These are phyloP conservation scores for Drosophila macrothrix DNA, from an alignment of 2,888 invertebrate genomes.

Conservation along the genomic window DNA sequence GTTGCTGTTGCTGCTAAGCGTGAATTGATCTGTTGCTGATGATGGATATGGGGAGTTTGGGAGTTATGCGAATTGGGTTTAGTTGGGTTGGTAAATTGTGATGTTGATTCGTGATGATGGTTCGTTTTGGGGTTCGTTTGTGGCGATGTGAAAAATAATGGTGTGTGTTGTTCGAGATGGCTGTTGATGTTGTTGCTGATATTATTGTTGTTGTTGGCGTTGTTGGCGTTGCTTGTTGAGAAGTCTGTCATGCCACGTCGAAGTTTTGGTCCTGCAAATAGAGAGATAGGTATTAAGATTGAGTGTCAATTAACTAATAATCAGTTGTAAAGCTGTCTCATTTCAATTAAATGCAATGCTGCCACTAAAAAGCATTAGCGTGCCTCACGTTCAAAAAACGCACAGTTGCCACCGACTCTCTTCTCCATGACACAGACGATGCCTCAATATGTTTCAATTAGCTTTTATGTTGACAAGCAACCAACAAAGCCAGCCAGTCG, in stretches of 20 bases:
- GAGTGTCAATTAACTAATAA: conserved; percentile 13
- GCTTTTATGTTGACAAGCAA: conserved; percentile 61
- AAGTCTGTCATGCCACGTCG: conserved; percentile 86
- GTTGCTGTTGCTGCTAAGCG: conserved; percentile 29
- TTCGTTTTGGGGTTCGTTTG: conserved; percentile 80
- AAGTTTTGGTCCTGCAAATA: conserved; percentile 83
- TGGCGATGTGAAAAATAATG: conserved; percentile 80
- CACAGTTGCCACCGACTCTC: conserved; percentile 23
- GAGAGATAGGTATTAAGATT: conserved; percentile 12
- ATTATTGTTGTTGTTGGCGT: conserved; percentile 77
- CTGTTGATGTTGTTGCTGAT: conserved; percentile 82
- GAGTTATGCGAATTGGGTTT: conserved; percentile 44
- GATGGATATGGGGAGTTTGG: conserved; percentile 30
- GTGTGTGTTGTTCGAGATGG: conserved; percentile 82
- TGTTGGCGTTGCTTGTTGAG: conserved; percentile 82
- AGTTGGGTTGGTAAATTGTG: conserved; percentile 31
- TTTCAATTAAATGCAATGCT: conserved; percentile 39
- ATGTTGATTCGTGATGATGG: conserved; percentile 43
- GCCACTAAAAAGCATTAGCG: conserved; percentile 61
- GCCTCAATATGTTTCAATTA: conserved; percentile 68
- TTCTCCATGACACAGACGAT: not conserved
- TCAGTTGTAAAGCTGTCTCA: conserved; percentile 48
- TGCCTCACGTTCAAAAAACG: conserved; percentile 53
- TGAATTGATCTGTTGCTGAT: conserved; percentile 43
- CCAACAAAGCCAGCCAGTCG: not conserved